Evolutionary conservation across 2,888 invertebrate genomes (phyloP), one percentile per base, ranked within the genome.

Genomic region (Lacanobia wlatinum): DNA sequence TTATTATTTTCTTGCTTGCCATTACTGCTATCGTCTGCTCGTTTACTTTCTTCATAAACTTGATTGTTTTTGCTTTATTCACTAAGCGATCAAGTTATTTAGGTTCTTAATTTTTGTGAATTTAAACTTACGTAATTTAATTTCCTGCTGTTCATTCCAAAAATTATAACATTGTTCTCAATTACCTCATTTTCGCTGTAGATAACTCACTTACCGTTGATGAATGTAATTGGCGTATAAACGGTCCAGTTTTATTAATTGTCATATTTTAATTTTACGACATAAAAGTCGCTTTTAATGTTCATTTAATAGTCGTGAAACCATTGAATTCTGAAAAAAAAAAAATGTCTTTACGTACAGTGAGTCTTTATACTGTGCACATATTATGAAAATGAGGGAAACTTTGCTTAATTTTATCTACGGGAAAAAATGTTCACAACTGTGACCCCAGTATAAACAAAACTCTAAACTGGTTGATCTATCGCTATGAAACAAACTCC

Each of bases 141-240:
- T 69, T 71, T 63, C 46, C 62, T 43, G 34, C 21, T 53, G 50
- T 56, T 10, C 16, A 67, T 56, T 46, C 18, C 61, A 43, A 52
- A 55, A 58, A 56, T 61, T 66, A 76, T 63, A 50, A 72, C 14
- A 53, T 67, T 38, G 70, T 23, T 59, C 67, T 64, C 38, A 67
- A 76, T 79, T 62, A 28, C 43, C 48, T 50, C 3, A 62, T 76
- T 71, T 68, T 70, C 12, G 40, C 18, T 56, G 62, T 43, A 61
- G n/a, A 46, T 61, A 40, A 58, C 28, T 72, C 56, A 72, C 52
- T 63, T 58, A 43, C n/a, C 16, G 73, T 68, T 74, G 23, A 78
- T 66, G 40, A 70, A 71, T 68, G 23, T 55, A 84, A 87, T 80
- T 76, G 70, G 67, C 60, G 65, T 59, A 58, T 71, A 66, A 76